Percentiles rank a stretch among this genome's conserved stretches.
Conservation (phyloP, 2,113 vertebrate species). For the Bagarius yarrelli region DNA sequence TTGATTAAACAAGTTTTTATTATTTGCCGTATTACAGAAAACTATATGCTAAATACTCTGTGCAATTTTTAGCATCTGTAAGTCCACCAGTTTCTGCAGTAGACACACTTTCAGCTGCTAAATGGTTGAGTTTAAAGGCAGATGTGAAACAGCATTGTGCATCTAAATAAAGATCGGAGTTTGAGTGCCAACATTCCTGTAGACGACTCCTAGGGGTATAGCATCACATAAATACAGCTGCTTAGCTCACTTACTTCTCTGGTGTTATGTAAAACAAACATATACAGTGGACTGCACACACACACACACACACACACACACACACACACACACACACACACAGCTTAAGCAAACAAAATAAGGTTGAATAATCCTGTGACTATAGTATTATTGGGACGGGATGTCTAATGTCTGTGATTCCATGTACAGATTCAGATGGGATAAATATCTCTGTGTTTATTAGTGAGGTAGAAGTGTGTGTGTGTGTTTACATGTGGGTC, state of each 20-base stretch:
- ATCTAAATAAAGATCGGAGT: conserved; percentile 52
- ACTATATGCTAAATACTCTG: neutral
- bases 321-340: neutral
- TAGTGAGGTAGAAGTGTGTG: too few species aligned
- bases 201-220: conserved; percentile 32
- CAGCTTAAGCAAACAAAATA: neutral
- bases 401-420: too few species aligned
- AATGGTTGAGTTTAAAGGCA: conserved; percentile 19
- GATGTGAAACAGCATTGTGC: conserved; percentile 38
- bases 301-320: neutral
- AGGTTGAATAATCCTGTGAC: neutral
- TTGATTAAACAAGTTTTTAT: too few species aligned
- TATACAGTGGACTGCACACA: neutral
- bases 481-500: too few species aligned
- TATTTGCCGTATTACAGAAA: neutral
- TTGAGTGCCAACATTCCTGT: conserved; percentile 41
- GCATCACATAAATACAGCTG: conserved; percentile 47
- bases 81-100: neutral
- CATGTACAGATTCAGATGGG: too few species aligned
- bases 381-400: too few species aligned
- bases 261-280: too few species aligned
- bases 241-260: conserved; percentile 26
- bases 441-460: too few species aligned
- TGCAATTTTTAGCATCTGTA: neutral
- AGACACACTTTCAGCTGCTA: neutral